A percentile compares a stretch with the other conserved stretches of the same genome.
These are phyloP conservation scores for Xiphophorus couchianus DNA, from an alignment of 2,113 vertebrate species.

Conservation along the genomic window DNA sequence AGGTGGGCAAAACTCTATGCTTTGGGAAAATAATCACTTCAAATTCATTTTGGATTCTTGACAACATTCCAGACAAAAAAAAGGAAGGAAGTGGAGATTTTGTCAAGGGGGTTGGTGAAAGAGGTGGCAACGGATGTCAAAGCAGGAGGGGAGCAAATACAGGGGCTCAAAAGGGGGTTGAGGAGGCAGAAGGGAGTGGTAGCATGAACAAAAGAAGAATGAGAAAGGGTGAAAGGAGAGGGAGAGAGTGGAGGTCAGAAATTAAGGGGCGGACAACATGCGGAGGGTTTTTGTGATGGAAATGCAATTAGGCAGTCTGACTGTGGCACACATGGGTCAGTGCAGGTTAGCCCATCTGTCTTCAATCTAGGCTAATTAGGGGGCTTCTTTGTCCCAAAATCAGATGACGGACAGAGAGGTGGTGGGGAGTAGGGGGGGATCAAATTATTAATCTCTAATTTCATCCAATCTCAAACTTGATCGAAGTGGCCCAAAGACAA, in stretches of 20 bases:
- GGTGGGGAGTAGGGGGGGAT: slow-evolving; percentile 1
- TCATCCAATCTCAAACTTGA: slow-evolving; percentile 51
- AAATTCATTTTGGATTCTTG: slow-evolving; percentile 3
- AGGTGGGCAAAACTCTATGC: slow-evolving; percentile 79
- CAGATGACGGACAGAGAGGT: slow-evolving; percentile 62
- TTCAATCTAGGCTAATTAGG: slow-evolving; percentile 82
- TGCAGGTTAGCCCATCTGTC: slow-evolving; percentile 84
- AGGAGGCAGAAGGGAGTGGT: slow-evolving; percentile 65
- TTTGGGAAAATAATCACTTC: neutral
- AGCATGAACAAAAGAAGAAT: slow-evolving; percentile 70
- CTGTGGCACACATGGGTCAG: slow-evolving; percentile 75
- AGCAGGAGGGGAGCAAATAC: slow-evolving; percentile 68
- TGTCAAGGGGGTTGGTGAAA: slow-evolving; percentile 29
- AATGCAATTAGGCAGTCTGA: slow-evolving; percentile 80
- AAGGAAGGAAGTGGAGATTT: slow-evolving; percentile 59
- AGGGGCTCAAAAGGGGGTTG: slow-evolving; percentile 27
- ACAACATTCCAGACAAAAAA: slow-evolving; percentile 25
- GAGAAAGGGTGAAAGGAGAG: slow-evolving; percentile 66
- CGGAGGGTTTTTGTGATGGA: slow-evolving; percentile 85
- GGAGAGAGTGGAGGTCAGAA: slow-evolving; percentile 82
- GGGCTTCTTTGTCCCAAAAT: slow-evolving; percentile 79
- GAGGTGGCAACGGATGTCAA: slow-evolving; percentile 59
- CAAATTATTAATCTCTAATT: slow-evolving; percentile 71
- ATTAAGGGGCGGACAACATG: slow-evolving; percentile 78
- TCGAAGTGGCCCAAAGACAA: slow-evolving; percentile 74